Base-by-base conservation (phyloP, 2,888 invertebrate genomes). In the Euphydryas editha region DNA sequence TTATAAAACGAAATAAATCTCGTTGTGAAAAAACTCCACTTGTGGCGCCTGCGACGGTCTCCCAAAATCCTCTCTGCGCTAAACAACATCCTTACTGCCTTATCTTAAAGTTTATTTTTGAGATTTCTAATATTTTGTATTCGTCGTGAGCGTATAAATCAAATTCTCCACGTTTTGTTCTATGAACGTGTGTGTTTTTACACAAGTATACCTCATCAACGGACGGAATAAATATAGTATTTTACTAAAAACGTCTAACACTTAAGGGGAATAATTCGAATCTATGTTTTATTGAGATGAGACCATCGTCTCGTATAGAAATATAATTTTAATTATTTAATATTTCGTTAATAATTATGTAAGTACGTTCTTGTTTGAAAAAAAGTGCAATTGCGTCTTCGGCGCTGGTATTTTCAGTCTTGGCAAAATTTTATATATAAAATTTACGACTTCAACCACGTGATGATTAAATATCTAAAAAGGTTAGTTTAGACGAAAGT, bases 171-270 rank as follows among this genome's bases (percentile, higher is more conserved):
- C 81, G 49, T 24, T 77, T 80, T 80, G 80, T 81, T 83, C 82
- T 78, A 81, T 77, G 84, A 86, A 89, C 85, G 83, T 78, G 81
- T 87, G 87, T 89, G 89, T 88, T 90, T 89, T 88, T 87, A 89
- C 87, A 90, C 87, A 78, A 84, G 84, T 82, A 82, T 82, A 84
- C 72, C 72, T 78, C 81, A 82, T 82, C 79, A 81, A 82, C 81
- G 81, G 86, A 86, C 83, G 80, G 81, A 80, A 85, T 88, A 84
- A 86, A 84, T 84, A 82, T 77, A 77, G 77, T 73, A 51, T 62
- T 62, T 59, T 56, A 62, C 39, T 62, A 55, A 68, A 68, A 68
- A 51, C 54, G 24, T 42, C 54, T 68, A 65, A 68, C 65, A 59
- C 37, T 57, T 54, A 57, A 20, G 18, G 44, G 5, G 39, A 58